Evolutionary conservation across 2,113 vertebrate species (phyloP).

Genomic region (Actinemys pallida): DNA sequence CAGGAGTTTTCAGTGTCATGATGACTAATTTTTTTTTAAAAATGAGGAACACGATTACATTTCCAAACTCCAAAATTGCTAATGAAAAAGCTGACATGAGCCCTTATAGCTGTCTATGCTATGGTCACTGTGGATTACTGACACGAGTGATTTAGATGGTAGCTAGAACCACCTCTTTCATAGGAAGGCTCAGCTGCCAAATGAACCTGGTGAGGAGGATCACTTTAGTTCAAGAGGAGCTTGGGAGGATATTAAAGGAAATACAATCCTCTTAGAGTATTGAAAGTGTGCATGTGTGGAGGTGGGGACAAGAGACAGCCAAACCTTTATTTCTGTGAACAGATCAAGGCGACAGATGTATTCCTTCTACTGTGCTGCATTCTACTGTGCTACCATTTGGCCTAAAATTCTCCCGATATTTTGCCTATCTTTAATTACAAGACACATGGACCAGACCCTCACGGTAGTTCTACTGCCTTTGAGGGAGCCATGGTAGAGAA

Average conservation of each 20-base stretch:
- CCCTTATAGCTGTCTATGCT: background rate
- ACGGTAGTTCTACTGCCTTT: background rate
- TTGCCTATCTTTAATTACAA: background rate
- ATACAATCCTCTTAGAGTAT: conserved; percentile 87
- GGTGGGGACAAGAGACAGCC: background rate
- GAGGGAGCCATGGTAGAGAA: background rate
- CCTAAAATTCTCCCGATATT: background rate
- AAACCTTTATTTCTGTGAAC: background rate
- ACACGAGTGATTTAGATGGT: background rate
- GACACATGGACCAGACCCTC: background rate
- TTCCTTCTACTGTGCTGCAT: background rate
- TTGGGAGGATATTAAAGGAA: conserved; percentile 85
- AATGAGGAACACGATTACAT: background rate
- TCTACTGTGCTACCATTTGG: background rate
- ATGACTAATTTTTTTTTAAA: background rate
- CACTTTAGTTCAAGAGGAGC: conserved; percentile 59
- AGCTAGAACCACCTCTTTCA: background rate
- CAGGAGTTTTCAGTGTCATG: background rate
- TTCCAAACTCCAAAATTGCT: background rate
- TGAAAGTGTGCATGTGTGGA: conserved; percentile 24
- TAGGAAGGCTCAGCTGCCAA: background rate
- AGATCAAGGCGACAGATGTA: background rate
- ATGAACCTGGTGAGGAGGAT: background rate
- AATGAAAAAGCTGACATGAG: background rate
- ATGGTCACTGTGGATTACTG: background rate